Evolutionary conservation across 2,888 invertebrate genomes (phyloP).

Genomic region (Lomographa bimaculata): DNA sequence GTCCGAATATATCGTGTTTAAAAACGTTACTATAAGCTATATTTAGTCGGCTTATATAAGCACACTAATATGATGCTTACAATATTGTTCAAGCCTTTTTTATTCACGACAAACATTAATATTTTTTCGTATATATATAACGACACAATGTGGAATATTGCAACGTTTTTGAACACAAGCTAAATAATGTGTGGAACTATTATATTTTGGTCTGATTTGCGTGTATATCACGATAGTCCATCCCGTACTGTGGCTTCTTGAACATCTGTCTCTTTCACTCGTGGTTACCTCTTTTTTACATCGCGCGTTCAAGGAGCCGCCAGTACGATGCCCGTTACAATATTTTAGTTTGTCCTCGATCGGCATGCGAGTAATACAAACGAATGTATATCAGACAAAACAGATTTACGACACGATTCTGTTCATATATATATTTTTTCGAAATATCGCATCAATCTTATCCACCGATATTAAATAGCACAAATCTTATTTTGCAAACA

Average conservation of each 20-base stretch:
- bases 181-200: slow-evolving; percentile 8
- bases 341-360: neutral
- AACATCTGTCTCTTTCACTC: neutral
- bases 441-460: no score
- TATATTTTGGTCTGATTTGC: slow-evolving; percentile 22
- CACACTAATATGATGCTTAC: no score
- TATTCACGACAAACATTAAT: no score
- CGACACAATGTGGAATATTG: no score
- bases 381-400: slow-evolving; percentile 1
- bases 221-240: slow-evolving; percentile 3
- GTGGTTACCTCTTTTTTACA: no score
- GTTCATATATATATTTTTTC: no score
- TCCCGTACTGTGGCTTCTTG: slow-evolving; percentile 8
- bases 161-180: slow-evolving; percentile 20
- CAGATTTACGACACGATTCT: slow-evolving; percentile 7
- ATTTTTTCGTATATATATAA: no score
- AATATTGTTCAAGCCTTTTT: no score
- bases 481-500: no score
- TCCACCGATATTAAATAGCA: no score
- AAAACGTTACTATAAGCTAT: no score
- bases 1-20: slow-evolving; percentile 19
- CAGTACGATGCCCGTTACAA: neutral
- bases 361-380: slow-evolving; percentile 16
- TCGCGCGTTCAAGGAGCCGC: slow-evolving; percentile 4
- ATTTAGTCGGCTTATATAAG: no score